Conservation (phyloP, 1,140 invertebrate genomes). For the Adelges cooleyi region DNA sequence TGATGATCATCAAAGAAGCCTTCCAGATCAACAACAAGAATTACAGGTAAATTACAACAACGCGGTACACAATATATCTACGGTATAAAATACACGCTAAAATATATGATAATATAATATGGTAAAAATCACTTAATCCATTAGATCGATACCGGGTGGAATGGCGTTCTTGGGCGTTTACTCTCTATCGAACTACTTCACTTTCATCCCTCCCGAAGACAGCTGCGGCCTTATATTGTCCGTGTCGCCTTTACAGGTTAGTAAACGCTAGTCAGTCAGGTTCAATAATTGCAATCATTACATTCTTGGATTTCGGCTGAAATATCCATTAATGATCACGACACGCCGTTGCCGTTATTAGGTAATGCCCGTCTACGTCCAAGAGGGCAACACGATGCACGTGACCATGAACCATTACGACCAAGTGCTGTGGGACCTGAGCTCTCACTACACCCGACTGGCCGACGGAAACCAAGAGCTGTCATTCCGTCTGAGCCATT, state of each 20-base stretch:
- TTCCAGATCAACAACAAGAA: conserved; percentile 42
- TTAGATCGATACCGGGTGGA: conserved; percentile 39
- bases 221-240: conserved; percentile 39
- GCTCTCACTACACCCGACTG: conserved; percentile 29
- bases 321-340: too few species aligned
- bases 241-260: conserved; percentile 34
- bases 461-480: conserved; percentile 34
- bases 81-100: background rate
- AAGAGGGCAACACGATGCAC: conserved; percentile 32
- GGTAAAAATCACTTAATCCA: too few species aligned
- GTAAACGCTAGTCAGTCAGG: background rate
- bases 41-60: conserved; percentile 38
- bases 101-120: background rate
- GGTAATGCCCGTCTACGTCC: conserved; percentile 33
- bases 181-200: conserved; percentile 42
- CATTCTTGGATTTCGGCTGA: background rate
- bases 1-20: conserved; percentile 39
- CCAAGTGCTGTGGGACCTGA: conserved; percentile 34
- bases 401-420: conserved; percentile 34
- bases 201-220: conserved; percentile 41
- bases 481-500: conserved; percentile 34
- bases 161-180: conserved; percentile 39
- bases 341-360: conserved; percentile 6
- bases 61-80: background rate
- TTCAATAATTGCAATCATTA: background rate